A percentile compares a stretch with the other conserved stretches of the same genome.
These are phyloP conservation scores for Dendrophyllia cribrosa DNA, from an alignment of 64 coral and sea anemone species.

Conservation along the genomic window DNA sequence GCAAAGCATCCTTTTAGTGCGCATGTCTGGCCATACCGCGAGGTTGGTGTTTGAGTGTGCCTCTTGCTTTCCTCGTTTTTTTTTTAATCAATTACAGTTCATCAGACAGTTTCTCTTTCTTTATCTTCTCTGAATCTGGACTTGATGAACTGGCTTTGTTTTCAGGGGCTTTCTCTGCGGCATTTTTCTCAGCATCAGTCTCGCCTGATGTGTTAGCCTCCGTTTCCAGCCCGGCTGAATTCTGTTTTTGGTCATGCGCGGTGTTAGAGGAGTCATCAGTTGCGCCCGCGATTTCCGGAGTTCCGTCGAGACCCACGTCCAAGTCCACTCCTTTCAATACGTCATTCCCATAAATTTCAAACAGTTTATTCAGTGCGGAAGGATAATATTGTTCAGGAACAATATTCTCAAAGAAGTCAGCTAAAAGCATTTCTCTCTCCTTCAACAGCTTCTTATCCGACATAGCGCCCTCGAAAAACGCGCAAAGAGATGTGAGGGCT, in stretches of 20 bases:
- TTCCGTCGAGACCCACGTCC: constrained; percentile 75
- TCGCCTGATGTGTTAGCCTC: background rate
- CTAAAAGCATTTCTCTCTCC: constrained; percentile 91
- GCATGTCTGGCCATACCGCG: too few relatives aligned
- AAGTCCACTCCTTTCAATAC: constrained; percentile 87
- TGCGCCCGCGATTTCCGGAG: constrained; percentile 67
- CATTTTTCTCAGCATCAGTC: background rate
- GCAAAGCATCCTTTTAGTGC: too few relatives aligned
- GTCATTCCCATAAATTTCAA: constrained; percentile 78
- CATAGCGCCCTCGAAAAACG: constrained; percentile 90
- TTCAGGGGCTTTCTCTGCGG: background rate
- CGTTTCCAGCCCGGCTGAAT: background rate
- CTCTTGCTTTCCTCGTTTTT: too few relatives aligned
- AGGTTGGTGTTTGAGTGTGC: too few relatives aligned
- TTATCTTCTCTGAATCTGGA: background rate
- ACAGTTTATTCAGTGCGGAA: constrained; percentile 59
- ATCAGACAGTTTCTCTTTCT: background rate
- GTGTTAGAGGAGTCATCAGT: background rate
- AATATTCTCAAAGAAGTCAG: constrained; percentile 85
- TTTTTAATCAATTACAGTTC: background rate
- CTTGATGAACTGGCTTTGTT: background rate
- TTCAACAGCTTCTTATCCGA: constrained; percentile 68
- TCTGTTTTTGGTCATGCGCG: constrained; percentile 15
- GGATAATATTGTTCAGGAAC: constrained; percentile 83
- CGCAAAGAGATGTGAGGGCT: constrained; percentile 48